These are phyloP conservation scores for Caenorhabditis latens DNA, from an alignment of 1,140 invertebrate species.

Conservation along the genomic window DNA sequence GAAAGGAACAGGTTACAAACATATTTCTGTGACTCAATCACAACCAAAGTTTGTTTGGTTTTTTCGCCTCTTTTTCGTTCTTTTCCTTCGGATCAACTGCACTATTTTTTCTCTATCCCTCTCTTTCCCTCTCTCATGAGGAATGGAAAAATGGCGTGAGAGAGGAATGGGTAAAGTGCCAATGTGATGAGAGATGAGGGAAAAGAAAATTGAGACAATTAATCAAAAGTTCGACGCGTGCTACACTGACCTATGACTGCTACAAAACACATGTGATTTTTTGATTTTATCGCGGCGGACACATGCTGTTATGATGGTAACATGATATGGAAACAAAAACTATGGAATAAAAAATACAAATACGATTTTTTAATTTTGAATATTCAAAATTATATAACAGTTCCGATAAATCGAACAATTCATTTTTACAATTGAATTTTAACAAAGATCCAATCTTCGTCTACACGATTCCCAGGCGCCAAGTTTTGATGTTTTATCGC, in stretches of 20 bases:
- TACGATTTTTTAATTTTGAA: too few relatives aligned
- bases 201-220: not conserved
- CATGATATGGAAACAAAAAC: not conserved
- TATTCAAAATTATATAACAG: too few relatives aligned
- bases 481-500: slow-evolving; percentile 36
- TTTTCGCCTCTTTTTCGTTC: not conserved
- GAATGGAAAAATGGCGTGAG: slow-evolving; percentile 45
- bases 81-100: not conserved
- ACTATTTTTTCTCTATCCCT: slow-evolving; percentile 6
- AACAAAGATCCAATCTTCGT: not conserved
- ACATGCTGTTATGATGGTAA: not conserved
- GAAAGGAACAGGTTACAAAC: slow-evolving; percentile 32
- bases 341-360: too few relatives aligned
- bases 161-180: slow-evolving; percentile 11
- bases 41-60: slow-evolving; percentile 43
- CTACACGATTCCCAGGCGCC: not conserved
- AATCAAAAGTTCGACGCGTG: slow-evolving; percentile 38
- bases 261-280: slow-evolving; percentile 30
- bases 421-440: not conserved
- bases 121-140: not conserved
- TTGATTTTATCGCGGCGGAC: not conserved
- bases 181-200: not conserved
- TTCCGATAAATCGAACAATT: too few relatives aligned
- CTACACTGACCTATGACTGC: not conserved
- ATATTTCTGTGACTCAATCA: slow-evolving; percentile 40